Conservation (phyloP, 2,888 invertebrate genomes). For the Phyto melanocephala region DNA sequence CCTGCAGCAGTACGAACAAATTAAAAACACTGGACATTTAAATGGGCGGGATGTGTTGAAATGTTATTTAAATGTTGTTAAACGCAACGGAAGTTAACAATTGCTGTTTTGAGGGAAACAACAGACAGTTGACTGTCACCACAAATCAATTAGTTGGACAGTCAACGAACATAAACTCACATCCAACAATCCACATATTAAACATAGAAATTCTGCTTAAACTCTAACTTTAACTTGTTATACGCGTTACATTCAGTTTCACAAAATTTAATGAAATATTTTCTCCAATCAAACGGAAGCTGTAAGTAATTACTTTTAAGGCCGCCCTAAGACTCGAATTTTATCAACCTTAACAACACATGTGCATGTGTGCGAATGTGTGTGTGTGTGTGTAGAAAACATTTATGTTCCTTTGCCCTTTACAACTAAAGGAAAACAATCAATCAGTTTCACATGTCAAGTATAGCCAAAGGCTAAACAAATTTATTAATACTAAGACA, state of each 20-base stretch:
- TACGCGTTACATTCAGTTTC: constrained; percentile 34
- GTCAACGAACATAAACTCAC: neutral
- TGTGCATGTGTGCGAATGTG: neutral
- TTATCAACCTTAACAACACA: neutral
- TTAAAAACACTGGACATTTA: constrained; percentile 18
- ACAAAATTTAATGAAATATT: constrained; percentile 39
- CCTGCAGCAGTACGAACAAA: neutral
- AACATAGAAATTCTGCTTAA: too few species aligned
- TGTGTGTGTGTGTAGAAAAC: too few species aligned
- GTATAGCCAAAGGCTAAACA: constrained; percentile 35
- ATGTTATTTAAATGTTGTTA: constrained; percentile 50
- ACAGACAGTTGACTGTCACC: constrained; percentile 40
- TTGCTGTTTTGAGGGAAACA: constrained; percentile 34
- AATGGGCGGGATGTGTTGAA: neutral
- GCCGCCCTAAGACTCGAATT: neutral
- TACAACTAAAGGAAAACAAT: constrained; percentile 25
- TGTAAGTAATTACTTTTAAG: constrained; percentile 58
- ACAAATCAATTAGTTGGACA: constrained; percentile 60
- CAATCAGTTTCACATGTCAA: constrained; percentile 57
- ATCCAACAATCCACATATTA: neutral
- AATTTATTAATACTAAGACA: constrained; percentile 35
- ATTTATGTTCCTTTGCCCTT: too few species aligned
- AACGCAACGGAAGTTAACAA: constrained; percentile 34
- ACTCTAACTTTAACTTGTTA: too few species aligned
- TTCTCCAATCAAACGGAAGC: constrained; percentile 45